Evolutionary conservation across 1,140 invertebrate species (phyloP).

Genomic region (Leptinotarsa defecta): DNA sequence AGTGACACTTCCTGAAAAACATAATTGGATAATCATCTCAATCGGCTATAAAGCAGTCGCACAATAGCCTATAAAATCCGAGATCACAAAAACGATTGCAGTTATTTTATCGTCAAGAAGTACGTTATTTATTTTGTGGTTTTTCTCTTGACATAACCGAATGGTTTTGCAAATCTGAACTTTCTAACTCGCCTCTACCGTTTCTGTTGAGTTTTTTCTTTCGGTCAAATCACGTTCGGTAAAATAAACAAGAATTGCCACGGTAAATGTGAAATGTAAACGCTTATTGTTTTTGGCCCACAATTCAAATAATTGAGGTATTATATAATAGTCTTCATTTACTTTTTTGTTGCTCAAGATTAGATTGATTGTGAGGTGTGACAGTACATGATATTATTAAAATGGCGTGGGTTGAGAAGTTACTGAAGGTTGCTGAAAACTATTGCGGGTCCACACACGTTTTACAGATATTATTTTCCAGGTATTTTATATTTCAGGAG

Average conservation of each 20-base stretch:
- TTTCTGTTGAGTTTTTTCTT: neutral
- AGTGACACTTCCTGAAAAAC: neutral
- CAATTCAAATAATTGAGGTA: neutral
- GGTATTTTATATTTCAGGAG: no score
- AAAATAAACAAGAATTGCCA: neutral
- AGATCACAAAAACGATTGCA: neutral
- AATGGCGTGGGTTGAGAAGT: neutral
- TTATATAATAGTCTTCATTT: neutral
- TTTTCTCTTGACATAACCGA: neutral
- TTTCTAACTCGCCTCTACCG: neutral
- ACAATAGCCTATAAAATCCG: neutral
- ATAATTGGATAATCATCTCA: constrained; percentile 5
- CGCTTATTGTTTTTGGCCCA: neutral
- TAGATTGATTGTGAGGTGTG: neutral
- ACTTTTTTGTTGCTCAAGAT: neutral
- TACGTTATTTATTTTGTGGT: neutral
- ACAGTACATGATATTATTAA: neutral
- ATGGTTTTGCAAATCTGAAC: neutral
- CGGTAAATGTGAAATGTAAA: neutral
- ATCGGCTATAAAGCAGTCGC: neutral
- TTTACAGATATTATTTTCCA: no score
- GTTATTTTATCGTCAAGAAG: neutral
- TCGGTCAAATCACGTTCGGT: neutral
- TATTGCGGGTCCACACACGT: no score
- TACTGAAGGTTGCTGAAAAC: neutral